These are phyloP conservation scores for Trematomus loennbergii DNA, from an alignment of 2,113 vertebrate genomes.

Conservation along the genomic window DNA sequence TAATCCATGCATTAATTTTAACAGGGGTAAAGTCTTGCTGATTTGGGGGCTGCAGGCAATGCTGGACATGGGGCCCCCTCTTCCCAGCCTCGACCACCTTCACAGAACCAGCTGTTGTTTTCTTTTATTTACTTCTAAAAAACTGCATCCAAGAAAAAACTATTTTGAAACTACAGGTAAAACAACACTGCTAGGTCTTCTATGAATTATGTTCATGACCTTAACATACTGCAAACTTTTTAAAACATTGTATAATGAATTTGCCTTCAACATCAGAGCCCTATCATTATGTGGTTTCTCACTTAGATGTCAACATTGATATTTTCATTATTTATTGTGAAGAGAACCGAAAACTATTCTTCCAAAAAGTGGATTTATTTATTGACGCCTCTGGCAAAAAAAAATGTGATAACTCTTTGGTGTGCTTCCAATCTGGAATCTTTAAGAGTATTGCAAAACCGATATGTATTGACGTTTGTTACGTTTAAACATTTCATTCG, in stretches of 20 bases:
- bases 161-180: not conserved
- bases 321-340: not conserved
- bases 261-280: too few relatives aligned
- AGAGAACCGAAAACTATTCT: not conserved
- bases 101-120: not conserved
- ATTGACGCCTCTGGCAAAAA: not conserved
- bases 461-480: too few relatives aligned
- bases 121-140: not conserved
- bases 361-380: conserved; percentile 1
- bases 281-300: too few relatives aligned
- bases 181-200: not conserved
- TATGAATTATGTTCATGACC: not conserved
- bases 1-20: not conserved
- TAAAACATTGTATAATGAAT: too few relatives aligned
- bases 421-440: not conserved
- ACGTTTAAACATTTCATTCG: not conserved
- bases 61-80: not conserved
- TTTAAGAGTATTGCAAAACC: too few relatives aligned
- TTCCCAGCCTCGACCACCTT: too few relatives aligned
- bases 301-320: too few relatives aligned
- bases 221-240: too few relatives aligned
- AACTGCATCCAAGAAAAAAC: not conserved
- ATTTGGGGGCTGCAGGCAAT: not conserved
- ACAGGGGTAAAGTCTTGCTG: conserved; percentile 11
- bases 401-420: not conserved